Conservation (phyloP, 2,113 vertebrate species). For the Sceloporus undulatus region DNA sequence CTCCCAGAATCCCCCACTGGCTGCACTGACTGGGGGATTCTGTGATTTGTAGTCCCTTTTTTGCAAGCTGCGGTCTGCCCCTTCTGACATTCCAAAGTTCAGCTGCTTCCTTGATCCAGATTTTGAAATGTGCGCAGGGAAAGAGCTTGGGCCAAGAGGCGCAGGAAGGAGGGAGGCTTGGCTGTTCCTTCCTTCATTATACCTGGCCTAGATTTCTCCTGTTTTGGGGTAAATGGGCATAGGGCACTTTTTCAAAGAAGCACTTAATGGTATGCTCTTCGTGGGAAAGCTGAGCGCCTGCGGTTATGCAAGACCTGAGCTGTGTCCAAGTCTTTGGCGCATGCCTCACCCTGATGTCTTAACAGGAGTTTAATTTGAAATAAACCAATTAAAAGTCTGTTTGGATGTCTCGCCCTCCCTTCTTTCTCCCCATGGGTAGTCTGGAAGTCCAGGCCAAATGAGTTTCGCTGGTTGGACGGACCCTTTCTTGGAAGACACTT, state of each 20-base stretch:
- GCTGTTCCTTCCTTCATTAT: background rate
- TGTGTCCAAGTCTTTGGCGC: background rate
- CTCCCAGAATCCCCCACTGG: background rate
- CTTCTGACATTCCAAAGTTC: background rate
- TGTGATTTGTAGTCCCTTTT: background rate
- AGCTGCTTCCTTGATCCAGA: background rate
- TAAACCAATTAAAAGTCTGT: background rate
- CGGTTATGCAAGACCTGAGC: background rate
- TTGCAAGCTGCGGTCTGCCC: background rate
- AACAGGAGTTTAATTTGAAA: background rate
- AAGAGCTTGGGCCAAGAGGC: background rate
- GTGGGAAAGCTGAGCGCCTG: background rate
- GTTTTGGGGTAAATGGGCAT: no score
- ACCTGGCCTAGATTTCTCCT: background rate
- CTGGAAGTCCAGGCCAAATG: no score
- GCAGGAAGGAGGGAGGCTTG: background rate
- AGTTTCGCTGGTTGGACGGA: no score
- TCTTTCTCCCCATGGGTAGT: background rate
- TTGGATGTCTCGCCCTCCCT: no score
- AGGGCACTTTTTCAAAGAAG: background rate
- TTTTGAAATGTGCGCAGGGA: no score
- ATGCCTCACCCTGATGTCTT: no score
- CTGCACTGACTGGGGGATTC: no score
- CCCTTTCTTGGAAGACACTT: no score
- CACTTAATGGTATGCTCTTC: no score